Conservation (phyloP, 2,113 vertebrate genomes). For the Pithys albifrons region DNA sequence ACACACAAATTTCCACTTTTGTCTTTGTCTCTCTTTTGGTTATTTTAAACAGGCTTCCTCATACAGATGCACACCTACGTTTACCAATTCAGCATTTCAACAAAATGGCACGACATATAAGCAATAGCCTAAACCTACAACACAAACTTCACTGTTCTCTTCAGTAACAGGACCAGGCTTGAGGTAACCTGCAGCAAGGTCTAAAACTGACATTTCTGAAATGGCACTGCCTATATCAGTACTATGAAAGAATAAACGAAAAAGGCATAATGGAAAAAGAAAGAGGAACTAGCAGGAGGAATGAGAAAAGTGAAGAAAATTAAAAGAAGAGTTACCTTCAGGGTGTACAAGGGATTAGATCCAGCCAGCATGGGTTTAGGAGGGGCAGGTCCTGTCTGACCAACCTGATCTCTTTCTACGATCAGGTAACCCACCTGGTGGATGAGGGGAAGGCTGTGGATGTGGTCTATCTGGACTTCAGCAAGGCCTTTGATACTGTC, state of each 20-base stretch:
- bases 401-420: too few species aligned
- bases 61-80: background rate
- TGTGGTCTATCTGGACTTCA: too few species aligned
- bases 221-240: background rate
- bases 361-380: too few species aligned
- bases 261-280: background rate
- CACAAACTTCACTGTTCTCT: background rate
- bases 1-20: background rate
- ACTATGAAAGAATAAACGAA: background rate
- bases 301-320: background rate
- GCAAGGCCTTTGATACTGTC: too few species aligned
- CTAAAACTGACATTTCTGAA: slow-evolving; percentile 41
- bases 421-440: too few species aligned
- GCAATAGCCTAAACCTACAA: background rate
- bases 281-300: background rate
- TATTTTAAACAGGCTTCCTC: background rate
- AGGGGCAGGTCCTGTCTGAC: too few species aligned
- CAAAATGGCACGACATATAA: background rate
- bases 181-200: background rate
- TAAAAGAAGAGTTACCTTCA: background rate
- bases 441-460: too few species aligned
- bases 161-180: background rate
- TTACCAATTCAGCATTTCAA: background rate
- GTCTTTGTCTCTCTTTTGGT: background rate
- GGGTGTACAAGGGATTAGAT: too few species aligned